A percentile compares a stretch with the other conserved stretches of the same genome.
Conservation (phyloP, 2,888 invertebrate species). For the Eumacrocentrus americanus region DNA sequence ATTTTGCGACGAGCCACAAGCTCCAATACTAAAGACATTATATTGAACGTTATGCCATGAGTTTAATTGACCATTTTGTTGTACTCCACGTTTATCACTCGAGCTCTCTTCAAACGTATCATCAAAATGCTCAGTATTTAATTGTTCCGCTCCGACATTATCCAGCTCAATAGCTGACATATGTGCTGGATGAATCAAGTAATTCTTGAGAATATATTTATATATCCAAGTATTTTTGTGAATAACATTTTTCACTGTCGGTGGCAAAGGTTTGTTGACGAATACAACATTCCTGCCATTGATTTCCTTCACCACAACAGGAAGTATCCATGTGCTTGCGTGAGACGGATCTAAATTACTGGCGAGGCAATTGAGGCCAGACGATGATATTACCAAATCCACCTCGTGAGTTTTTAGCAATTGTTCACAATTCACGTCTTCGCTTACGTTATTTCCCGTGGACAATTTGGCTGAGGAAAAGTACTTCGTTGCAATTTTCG, state of each 20-base stretch:
- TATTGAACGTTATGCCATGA: conserved; percentile 38
- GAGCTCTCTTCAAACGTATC: conserved; percentile 9
- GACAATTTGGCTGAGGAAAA: conserved; percentile 1
- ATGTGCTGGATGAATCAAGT: conserved; percentile 30
- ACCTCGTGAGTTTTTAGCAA: conserved; percentile 42
- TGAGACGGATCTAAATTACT: conserved; percentile 42
- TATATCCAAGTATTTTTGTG: conserved; percentile 49
- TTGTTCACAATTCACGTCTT: conserved; percentile 45
- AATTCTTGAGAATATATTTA: conserved; percentile 45
- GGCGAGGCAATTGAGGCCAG: conserved; percentile 48
- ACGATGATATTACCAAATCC: conserved; percentile 51
- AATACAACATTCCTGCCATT: conserved; percentile 47
- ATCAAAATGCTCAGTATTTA: not conserved
- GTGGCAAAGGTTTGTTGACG: conserved; percentile 50
- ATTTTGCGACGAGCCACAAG: conserved; percentile 35
- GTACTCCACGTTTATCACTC: too few relatives aligned
- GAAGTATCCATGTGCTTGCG: conserved; percentile 47
- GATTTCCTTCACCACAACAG: conserved; percentile 42
- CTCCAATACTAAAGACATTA: conserved; percentile 42
- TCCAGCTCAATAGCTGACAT: conserved; percentile 18
- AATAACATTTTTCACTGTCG: conserved; percentile 36
- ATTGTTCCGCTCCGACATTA: conserved; percentile 1
- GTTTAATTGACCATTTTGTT: not conserved
- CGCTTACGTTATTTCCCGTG: conserved; percentile 43
- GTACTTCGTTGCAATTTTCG: conserved; percentile 18